phyloP scores from a whole-genome alignment of 2,113 vertebrate genomes.

The Toxotes jaculatrix region DNA sequence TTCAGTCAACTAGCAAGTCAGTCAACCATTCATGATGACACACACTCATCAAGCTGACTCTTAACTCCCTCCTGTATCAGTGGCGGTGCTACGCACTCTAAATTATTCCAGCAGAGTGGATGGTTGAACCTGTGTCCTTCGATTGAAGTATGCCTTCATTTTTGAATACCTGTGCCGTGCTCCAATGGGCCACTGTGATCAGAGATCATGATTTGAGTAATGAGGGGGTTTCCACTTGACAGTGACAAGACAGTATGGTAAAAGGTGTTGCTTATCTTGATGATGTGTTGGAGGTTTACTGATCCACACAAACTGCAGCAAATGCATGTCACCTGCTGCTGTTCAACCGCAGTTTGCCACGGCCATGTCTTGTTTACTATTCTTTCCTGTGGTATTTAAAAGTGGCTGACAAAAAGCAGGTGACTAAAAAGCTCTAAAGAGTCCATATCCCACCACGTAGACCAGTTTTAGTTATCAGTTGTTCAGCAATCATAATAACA shows the following conservation, averaged over 20 bases:
- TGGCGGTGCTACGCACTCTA: constrained; percentile 13
- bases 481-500: neutral
- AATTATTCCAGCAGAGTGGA: constrained; percentile 12
- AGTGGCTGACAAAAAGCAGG: too few relatives aligned
- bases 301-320: neutral
- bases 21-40: constrained; percentile 37
- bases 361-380: neutral
- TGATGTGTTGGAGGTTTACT: neutral
- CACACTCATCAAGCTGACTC: constrained; percentile 28
- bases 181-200: neutral
- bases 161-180: neutral
- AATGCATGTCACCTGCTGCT: constrained; percentile 1
- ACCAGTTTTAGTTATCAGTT: neutral
- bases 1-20: constrained; percentile 31
- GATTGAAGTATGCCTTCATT: constrained; percentile 7
- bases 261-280: constrained; percentile 28
- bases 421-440: neutral
- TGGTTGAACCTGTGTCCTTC: constrained; percentile 11
- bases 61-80: constrained; percentile 25
- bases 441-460: neutral
- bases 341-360: neutral
- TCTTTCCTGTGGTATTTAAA: constrained; percentile 2
- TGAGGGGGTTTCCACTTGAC: constrained; percentile 20
- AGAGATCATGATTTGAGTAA: constrained; percentile 16
- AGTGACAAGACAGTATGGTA: neutral